Conservation (phyloP, 2,888 invertebrate species). For the Trissonchulus latispiculum region DNA sequence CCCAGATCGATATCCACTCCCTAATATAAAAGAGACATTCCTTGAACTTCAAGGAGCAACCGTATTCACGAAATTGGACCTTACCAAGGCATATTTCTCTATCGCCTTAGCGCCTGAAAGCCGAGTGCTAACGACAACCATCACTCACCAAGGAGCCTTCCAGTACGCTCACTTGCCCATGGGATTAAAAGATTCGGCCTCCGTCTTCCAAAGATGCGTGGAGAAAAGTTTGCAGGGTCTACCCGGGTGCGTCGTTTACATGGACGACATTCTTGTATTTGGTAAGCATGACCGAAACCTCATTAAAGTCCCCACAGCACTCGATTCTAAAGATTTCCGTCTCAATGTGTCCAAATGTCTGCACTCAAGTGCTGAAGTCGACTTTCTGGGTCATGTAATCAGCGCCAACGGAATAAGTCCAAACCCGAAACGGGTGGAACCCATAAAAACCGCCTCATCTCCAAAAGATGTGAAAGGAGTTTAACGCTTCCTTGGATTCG, state of each 20-base stretch:
- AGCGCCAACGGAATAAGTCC: not conserved
- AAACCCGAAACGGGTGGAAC: not conserved
- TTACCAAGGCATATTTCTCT: not conserved
- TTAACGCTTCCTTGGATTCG: not conserved
- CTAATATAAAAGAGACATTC: not conserved
- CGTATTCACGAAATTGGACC: not conserved
- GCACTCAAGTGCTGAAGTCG: not conserved
- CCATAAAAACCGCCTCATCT: not conserved
- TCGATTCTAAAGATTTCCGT: not conserved
- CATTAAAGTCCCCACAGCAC: not conserved
- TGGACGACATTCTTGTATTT: not conserved
- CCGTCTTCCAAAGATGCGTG: not conserved
- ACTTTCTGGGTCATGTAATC: not conserved
- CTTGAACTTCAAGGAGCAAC: not conserved
- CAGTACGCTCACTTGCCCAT: slow-evolving; percentile 3
- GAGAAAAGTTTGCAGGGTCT: not conserved
- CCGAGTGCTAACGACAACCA: not conserved
- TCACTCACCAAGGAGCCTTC: not conserved
- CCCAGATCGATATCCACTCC: not conserved
- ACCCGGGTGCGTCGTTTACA: not conserved
- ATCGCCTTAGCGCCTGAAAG: not conserved
- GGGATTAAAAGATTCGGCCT: slow-evolving; percentile 2
- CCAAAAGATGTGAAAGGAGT: not conserved
- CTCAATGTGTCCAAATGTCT: not conserved
- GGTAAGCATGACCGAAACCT: not conserved